phyloP scores from a whole-genome alignment of 1,140 invertebrate species.

The Penaeus chinensis region DNA sequence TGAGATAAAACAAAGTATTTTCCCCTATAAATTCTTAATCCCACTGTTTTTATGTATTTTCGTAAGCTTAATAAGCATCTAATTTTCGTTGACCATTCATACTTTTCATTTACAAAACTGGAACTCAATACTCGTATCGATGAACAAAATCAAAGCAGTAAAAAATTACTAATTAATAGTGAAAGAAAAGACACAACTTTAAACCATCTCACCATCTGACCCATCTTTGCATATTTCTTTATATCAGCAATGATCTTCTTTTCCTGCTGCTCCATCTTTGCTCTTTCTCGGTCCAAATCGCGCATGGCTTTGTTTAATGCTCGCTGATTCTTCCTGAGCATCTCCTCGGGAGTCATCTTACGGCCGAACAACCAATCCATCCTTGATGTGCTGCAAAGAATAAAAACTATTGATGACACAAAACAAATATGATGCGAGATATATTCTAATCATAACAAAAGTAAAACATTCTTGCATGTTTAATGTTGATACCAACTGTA shows the following conservation, averaged over 20 bases:
- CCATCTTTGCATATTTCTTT: conserved; percentile 98
- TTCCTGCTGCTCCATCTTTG: conserved; percentile 98
- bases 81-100: no score
- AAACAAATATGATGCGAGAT: no score
- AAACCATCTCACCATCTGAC: conserved; percentile 87
- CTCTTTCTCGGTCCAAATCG: conserved; percentile 93
- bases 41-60: no score
- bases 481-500: no score
- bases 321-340: conserved; percentile 97
- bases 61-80: no score
- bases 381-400: conserved; percentile 36
- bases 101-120: no score
- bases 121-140: no score
- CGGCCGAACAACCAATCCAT: conserved; percentile 97
- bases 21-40: no score
- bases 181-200: neutral
- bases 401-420: no score
- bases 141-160: neutral
- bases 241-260: conserved; percentile 99
- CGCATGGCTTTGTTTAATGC: conserved; percentile 99
- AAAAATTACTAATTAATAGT: neutral
- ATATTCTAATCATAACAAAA: no score
- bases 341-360: conserved; percentile 95
- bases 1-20: no score
- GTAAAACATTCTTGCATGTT: no score